These are phyloP conservation scores for Platycheirus rosarum DNA, from an alignment of 2,888 invertebrate genomes.

Conservation along the genomic window DNA sequence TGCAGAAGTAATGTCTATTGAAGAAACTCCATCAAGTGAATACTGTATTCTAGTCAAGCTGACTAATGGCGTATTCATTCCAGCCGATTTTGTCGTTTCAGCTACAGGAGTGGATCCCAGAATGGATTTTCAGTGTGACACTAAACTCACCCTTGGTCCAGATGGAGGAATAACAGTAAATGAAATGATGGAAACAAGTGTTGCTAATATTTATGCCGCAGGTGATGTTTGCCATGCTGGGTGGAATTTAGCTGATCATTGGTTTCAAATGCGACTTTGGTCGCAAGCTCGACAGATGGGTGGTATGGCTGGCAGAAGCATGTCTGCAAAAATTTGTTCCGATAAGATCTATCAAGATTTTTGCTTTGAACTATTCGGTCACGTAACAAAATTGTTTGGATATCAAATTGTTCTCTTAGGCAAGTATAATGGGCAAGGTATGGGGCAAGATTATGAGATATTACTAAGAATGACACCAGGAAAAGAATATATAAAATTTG, in stretches of 20 bases:
- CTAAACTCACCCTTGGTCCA: slow-evolving; percentile 83
- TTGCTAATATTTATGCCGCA: slow-evolving; percentile 93
- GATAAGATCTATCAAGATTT: slow-evolving; percentile 93
- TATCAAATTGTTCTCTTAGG: slow-evolving; percentile 96
- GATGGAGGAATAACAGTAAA: slow-evolving; percentile 95
- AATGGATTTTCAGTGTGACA: slow-evolving; percentile 84
- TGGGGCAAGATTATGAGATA: slow-evolving; percentile 91
- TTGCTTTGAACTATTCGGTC: slow-evolving; percentile 98
- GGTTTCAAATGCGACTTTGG: slow-evolving; percentile 98
- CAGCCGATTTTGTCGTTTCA: slow-evolving; percentile 94
- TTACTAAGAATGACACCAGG: slow-evolving; percentile 92
- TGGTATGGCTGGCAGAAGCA: slow-evolving; percentile 94
- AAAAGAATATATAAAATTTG: slow-evolving; percentile 92
- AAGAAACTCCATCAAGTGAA: slow-evolving; percentile 77
- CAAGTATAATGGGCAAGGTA: slow-evolving; percentile 95
- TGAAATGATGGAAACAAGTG: slow-evolving; percentile 92
- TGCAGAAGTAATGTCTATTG: slow-evolving; percentile 83
- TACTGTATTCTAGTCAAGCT: slow-evolving; percentile 90
- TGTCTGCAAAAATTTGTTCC: slow-evolving; percentile 85
- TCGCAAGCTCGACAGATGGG: slow-evolving; percentile 99
- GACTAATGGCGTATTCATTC: slow-evolving; percentile 86
- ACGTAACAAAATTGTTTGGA: slow-evolving; percentile 97
- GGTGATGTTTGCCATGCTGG: slow-evolving; percentile 96
- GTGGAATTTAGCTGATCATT: slow-evolving; percentile 90
- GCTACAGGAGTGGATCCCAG: slow-evolving; percentile 96